Evolutionary conservation across 1,140 invertebrate species (phyloP), one percentile per base, ranked within the genome.

Genomic region (Zaprionus taronus): DNA sequence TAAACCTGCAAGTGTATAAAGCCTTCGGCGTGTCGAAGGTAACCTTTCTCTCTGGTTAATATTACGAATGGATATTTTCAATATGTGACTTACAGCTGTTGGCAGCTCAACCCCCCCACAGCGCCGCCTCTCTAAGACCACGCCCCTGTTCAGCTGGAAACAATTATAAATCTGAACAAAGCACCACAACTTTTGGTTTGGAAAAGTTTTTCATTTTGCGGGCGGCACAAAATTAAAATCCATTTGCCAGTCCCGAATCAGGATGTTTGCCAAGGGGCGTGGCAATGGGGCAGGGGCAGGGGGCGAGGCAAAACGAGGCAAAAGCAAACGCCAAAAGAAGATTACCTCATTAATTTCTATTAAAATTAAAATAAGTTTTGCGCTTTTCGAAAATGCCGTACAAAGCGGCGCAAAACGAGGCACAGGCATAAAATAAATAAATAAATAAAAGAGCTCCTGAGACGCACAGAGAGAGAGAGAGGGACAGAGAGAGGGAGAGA

Each of bases 331-430:
- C 68, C 60, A 24, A 76, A 67, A 75, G 73, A 77, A 79, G 77
- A 79, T 79, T 79, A 79, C 77, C 77, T 79, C 77, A 79, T 79
- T 79, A 79, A 79, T 79, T 79, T 79, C 77, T 79, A 79, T 79
- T 79, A 79, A 79, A 79, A 79, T 79, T 79, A 79, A 79, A 79
- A 79, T 79, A 79, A 72, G 77, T 79, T 79, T 71, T 77, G 77
- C 63, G 58, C 73, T 72, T 76, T 77, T 74, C 56, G 41, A 49
- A 73, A 72, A 67, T 62, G 70, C 28, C 38, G 51, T 60, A 71
- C 72, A 75, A 75, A 69, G 66, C 62, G 57, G 20, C 28, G 34
- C 56, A 69, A 63, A 57, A 24, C 68, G 44, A 66, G 67, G 67
- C 53, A 56, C 63, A 66, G 51, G 64, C 64, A 66, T 57, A 67